phyloP scores from a whole-genome alignment of 2,113 vertebrate genomes.

The Spilogale gracilis region DNA sequence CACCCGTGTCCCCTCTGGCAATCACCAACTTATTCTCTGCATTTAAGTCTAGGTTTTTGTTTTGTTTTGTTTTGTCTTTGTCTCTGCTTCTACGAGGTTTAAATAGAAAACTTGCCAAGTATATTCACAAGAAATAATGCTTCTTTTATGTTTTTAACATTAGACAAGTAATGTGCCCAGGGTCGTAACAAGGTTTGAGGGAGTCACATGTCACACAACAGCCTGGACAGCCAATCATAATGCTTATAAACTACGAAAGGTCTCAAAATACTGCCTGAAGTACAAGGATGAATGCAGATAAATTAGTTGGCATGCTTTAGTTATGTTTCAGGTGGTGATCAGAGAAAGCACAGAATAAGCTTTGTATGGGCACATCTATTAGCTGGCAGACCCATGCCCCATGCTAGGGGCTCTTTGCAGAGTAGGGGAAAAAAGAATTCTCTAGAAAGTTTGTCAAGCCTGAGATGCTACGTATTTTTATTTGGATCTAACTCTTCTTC shows the following conservation, averaged over 20 bases:
- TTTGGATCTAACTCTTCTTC: conserved; percentile 31
- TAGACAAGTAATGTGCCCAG: neutral
- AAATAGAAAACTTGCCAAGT: conserved; percentile 58
- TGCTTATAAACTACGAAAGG: neutral
- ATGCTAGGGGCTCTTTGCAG: neutral
- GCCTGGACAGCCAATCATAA: neutral
- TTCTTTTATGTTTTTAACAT: neutral
- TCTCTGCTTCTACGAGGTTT: neutral
- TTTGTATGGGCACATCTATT: neutral
- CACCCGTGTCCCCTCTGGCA: neutral
- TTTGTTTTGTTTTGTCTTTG: neutral
- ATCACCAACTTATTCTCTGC: neutral
- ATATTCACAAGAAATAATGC: neutral
- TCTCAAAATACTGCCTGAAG: conserved; percentile 46
- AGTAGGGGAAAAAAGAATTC: neutral
- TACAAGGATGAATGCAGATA: conserved; percentile 32
- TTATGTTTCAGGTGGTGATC: conserved; percentile 59
- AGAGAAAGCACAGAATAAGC: conserved; percentile 48
- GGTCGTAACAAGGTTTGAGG: neutral
- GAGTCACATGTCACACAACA: neutral
- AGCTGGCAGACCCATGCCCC: neutral
- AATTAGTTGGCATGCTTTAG: conserved; percentile 9
- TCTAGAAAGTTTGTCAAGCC: neutral
- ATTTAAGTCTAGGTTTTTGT: neutral
- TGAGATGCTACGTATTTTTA: conserved; percentile 42